phyloP scores from a whole-genome alignment of 2,113 vertebrate species.

The Cygnus buccinator region DNA sequence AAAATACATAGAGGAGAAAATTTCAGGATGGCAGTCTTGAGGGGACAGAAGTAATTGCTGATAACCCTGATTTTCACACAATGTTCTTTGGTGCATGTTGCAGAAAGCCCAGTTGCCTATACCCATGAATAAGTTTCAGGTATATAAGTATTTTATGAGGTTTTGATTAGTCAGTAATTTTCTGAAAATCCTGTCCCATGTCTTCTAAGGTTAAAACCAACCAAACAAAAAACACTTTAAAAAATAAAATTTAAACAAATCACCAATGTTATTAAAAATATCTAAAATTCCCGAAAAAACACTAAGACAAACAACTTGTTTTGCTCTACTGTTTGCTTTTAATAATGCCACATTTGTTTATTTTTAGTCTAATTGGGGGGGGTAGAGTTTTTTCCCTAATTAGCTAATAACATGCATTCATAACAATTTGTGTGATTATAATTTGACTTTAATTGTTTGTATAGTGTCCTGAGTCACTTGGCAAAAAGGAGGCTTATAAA shows the following conservation, averaged over 20 bases:
- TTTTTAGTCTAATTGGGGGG: not conserved
- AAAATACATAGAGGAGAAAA: not conserved
- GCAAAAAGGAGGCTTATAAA: not conserved
- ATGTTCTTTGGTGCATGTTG: not conserved
- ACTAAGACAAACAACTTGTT: not conserved
- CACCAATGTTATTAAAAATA: not conserved
- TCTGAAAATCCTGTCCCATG: not conserved
- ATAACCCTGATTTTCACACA: not conserved
- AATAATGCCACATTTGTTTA: not conserved
- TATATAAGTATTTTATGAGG: not conserved
- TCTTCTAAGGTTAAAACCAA: not conserved
- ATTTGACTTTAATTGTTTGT: conserved; percentile 28
- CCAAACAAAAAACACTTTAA: not conserved
- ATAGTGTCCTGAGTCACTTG: not conserved
- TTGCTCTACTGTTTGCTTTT: not conserved
- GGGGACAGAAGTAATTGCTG: not conserved
- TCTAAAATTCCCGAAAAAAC: not conserved
- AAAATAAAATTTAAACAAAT: not conserved
- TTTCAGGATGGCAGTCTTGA: not conserved
- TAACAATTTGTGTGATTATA: conserved; percentile 40
- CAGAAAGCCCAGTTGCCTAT: not conserved
- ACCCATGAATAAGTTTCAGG: not conserved
- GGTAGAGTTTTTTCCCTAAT: not conserved
- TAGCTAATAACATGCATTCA: conserved; percentile 12
- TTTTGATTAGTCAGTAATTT: not conserved